Percentiles rank a stretch among this genome's conserved stretches.
Conservation (phyloP, 2,888 invertebrate species). For the Protonemura montana region DNA sequence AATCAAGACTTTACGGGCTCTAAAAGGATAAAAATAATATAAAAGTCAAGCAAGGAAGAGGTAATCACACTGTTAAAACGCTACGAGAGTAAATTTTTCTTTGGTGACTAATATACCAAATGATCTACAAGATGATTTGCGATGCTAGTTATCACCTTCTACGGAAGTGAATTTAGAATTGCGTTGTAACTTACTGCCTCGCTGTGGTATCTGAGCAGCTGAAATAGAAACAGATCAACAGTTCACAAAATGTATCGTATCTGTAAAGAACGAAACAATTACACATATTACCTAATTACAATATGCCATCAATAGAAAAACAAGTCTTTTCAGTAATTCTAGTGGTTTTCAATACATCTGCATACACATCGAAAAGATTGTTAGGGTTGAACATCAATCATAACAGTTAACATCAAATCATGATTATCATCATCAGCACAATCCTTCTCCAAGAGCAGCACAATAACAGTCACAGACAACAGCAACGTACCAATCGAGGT, state of each 20-base stretch:
- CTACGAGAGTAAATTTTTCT: too few relatives aligned
- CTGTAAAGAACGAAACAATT: background rate
- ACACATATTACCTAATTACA: slow-evolving; percentile 33
- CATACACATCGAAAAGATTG: slow-evolving; percentile 29
- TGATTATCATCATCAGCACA: slow-evolving; percentile 4
- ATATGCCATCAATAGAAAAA: slow-evolving; percentile 44
- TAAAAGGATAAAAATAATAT: too few relatives aligned
- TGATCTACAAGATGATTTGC: background rate
- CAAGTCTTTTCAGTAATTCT: slow-evolving; percentile 47
- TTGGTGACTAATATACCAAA: too few relatives aligned
- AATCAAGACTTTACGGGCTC: too few relatives aligned
- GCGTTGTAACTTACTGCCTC: slow-evolving; percentile 79
- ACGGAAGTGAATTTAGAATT: background rate
- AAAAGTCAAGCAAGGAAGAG: too few relatives aligned
- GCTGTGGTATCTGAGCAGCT: slow-evolving; percentile 90
- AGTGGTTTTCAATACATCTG: slow-evolving; percentile 28
- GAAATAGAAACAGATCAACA: slow-evolving; percentile 67
- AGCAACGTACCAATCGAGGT: background rate
- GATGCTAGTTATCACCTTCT: background rate
- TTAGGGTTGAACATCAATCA: slow-evolving; percentile 33
- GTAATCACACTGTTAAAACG: too few relatives aligned
- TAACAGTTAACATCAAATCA: slow-evolving; percentile 8
- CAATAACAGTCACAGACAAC: slow-evolving; percentile 3
- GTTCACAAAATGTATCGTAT: slow-evolving; percentile 45
- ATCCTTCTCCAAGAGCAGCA: background rate